Evolutionary conservation across 2,113 vertebrate species (phyloP).

Genomic region (Rhinogobius similis): DNA sequence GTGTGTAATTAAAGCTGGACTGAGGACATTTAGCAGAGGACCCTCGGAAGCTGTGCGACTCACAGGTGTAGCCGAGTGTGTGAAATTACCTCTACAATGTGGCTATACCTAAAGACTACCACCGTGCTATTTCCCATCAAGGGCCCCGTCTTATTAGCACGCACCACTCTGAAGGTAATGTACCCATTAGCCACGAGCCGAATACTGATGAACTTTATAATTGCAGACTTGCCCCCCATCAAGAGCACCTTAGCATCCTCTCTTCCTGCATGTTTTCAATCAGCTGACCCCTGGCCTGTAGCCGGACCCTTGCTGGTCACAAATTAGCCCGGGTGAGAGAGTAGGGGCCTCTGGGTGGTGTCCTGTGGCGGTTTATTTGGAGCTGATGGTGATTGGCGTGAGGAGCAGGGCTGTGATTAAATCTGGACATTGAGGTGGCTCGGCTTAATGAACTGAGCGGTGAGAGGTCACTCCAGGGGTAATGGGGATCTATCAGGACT

Average conservation of each 20-base stretch:
- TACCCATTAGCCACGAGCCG: slow-evolving; percentile 57
- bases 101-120: slow-evolving; percentile 39
- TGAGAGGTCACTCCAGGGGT: slow-evolving; percentile 68
- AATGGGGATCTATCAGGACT: slow-evolving; percentile 74
- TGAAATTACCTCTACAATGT: slow-evolving; percentile 36
- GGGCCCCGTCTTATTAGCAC: slow-evolving; percentile 52
- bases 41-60: background rate
- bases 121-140: slow-evolving; percentile 52
- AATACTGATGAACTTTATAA: slow-evolving; percentile 74
- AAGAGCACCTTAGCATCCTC: slow-evolving; percentile 35
- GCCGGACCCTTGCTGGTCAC: slow-evolving; percentile 59
- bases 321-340: slow-evolving; percentile 75
- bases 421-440: slow-evolving; percentile 65
- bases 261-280: slow-evolving; percentile 65
- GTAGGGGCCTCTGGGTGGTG: slow-evolving; percentile 52
- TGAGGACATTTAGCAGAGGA: background rate
- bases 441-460: slow-evolving; percentile 76
- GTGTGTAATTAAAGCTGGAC: background rate
- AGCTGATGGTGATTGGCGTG: slow-evolving; percentile 78
- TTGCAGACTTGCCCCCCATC: slow-evolving; percentile 45
- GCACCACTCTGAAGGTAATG: slow-evolving; percentile 56
- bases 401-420: slow-evolving; percentile 74
- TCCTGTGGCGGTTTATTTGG: slow-evolving; percentile 64
- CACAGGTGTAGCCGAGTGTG: slow-evolving; percentile 17
- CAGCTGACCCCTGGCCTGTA: slow-evolving; percentile 60